Conservation (phyloP, 2,113 vertebrate species). For the Xenopus laevis region DNA sequence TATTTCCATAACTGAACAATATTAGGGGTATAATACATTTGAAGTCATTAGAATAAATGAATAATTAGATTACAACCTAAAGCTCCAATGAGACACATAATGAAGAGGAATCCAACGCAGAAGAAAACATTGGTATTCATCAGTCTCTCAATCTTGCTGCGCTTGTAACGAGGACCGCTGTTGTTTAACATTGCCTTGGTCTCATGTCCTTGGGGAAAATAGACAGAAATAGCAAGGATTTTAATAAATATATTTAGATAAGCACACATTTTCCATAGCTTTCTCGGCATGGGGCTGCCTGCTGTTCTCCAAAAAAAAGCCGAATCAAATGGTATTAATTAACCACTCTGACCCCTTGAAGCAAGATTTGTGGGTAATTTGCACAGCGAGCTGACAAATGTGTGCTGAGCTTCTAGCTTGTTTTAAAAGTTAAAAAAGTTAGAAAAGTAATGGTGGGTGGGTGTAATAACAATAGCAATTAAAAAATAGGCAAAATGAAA, state of each 20-base stretch:
- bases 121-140: conserved; percentile 83
- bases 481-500: no score
- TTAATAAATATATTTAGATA: conserved; percentile 29
- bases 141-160: conserved; percentile 84
- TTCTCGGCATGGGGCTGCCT: conserved; percentile 26
- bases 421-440: not conserved
- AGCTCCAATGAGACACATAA: conserved; percentile 86
- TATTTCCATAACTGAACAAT: no score
- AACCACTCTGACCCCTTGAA: conserved; percentile 29
- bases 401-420: not conserved
- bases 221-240: not conserved
- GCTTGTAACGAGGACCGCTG: conserved; percentile 82
- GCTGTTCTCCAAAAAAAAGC: conserved; percentile 12
- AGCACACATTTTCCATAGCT: conserved; percentile 19
- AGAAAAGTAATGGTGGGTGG: no score
- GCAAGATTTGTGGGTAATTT: conserved; percentile 26
- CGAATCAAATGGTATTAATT: conserved; percentile 36
- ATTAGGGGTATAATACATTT: no score
- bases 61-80: conserved; percentile 63
- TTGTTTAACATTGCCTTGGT: conserved; percentile 95
- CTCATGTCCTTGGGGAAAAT: conserved; percentile 76
- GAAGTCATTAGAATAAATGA: not conserved
- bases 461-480: no score
- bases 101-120: conserved; percentile 79
- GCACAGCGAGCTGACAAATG: conserved; percentile 11